These are phyloP conservation scores for Palythoa grandiflora DNA, from an alignment of 92 coral and sea anemone genomes.

Conservation along the genomic window DNA sequence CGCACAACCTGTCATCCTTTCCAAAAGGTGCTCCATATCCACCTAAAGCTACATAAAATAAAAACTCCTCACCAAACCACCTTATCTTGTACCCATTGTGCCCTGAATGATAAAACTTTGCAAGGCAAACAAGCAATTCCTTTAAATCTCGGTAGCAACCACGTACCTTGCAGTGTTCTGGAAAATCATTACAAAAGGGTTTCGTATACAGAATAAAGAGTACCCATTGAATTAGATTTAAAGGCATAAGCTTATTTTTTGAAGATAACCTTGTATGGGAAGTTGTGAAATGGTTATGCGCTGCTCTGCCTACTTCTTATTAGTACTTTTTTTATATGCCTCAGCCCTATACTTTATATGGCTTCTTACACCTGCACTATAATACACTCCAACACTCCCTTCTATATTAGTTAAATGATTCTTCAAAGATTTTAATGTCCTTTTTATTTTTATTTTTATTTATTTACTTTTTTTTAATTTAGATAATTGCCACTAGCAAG, in stretches of 20 bases:
- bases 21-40: conserved; percentile 62
- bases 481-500: no score
- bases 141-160: conserved; percentile 19
- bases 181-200: not conserved
- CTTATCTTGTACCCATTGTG: conserved; percentile 43
- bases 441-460: conserved; percentile 1
- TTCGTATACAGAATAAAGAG: not conserved
- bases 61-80: conserved; percentile 39
- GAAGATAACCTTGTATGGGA: conserved; percentile 7
- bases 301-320: conserved; percentile 26
- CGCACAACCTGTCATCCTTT: conserved; percentile 64
- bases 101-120: conserved; percentile 47
- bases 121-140: conserved; percentile 50
- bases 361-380: conserved; percentile 58
- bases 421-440: conserved; percentile 22
- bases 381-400: conserved; percentile 45
- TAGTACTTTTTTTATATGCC: conserved; percentile 1
- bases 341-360: conserved; percentile 24
- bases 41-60: conserved; percentile 41
- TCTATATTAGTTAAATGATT: conserved; percentile 30
- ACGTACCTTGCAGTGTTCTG: not conserved
- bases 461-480: no score
- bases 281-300: conserved; percentile 37
- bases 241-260: not conserved
- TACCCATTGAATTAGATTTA: not conserved